phyloP scores from a whole-genome alignment of 2,888 invertebrate species.

The Beris morrisii region DNA sequence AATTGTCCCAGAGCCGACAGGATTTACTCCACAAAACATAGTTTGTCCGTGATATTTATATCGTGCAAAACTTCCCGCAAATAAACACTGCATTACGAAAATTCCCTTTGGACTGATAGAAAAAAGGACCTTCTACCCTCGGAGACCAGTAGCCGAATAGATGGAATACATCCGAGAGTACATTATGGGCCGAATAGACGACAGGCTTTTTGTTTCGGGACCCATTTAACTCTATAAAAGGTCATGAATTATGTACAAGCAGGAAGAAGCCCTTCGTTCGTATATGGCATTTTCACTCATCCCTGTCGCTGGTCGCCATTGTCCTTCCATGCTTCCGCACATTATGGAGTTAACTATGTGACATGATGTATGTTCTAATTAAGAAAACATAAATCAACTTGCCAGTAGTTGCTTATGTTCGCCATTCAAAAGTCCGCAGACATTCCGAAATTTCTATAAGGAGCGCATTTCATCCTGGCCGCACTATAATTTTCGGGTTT shows the following conservation, averaged over 20 bases:
- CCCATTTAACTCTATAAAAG: conserved; percentile 29
- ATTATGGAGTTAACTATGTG: conserved; percentile 33
- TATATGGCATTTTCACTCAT: background rate
- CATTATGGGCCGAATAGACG: conserved; percentile 20
- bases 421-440: conserved; percentile 26
- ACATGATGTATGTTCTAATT: conserved; percentile 39
- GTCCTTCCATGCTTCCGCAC: conserved; percentile 7
- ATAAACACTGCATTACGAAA: conserved; percentile 11
- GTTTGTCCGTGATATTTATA: too few relatives aligned
- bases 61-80: background rate
- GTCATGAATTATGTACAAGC: conserved; percentile 25
- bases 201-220: conserved; percentile 28
- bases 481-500: conserved; percentile 27
- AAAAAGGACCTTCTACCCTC: conserved; percentile 12
- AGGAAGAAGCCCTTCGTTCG: too few relatives aligned
- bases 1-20: too few relatives aligned
- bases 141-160: conserved; percentile 4
- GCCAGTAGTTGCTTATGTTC: conserved; percentile 13
- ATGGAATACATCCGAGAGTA: background rate
- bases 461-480: conserved; percentile 28
- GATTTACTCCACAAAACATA: too few relatives aligned
- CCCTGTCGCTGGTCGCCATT: conserved; percentile 4
- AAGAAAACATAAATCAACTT: conserved; percentile 39
- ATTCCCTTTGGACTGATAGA: conserved; percentile 17
- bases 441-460: conserved; percentile 16